These are phyloP conservation scores for Pangasius djambal DNA, from an alignment of 2,797 vertebrate genomes.

Conservation along the genomic window DNA sequence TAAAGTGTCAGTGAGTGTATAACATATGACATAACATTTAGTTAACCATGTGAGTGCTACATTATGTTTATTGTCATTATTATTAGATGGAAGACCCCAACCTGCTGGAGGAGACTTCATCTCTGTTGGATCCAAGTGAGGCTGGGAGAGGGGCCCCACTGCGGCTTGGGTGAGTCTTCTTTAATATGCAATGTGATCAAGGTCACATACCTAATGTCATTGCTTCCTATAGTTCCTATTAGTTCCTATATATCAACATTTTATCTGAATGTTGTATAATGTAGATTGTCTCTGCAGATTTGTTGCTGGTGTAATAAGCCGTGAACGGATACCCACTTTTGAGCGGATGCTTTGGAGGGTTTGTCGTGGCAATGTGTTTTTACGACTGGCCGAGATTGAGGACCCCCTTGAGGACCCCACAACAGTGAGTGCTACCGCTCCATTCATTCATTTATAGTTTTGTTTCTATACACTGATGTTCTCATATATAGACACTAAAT, in stretches of 20 bases:
- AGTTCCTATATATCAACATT: background rate
- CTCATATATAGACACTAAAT: background rate
- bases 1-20: background rate
- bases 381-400: constrained; percentile 95
- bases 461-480: background rate
- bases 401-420: constrained; percentile 94
- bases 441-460: background rate
- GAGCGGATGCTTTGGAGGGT: constrained; percentile 98
- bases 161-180: constrained; percentile 85
- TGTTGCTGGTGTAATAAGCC: constrained; percentile 94
- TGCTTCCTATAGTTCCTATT: background rate
- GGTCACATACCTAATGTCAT: background rate
- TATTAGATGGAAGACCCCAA: constrained; percentile 99
- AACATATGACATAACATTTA: background rate
- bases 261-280: background rate
- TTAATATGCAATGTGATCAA: background rate
- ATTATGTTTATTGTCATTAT: constrained; percentile 79
- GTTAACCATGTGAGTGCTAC: constrained; percentile 85
- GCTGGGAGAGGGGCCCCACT: constrained; percentile 91
- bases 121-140: constrained; percentile 93
- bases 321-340: constrained; percentile 93
- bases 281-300: constrained; percentile 75
- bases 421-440: constrained; percentile 76
- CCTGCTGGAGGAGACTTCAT: constrained; percentile 94
- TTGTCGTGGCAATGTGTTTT: constrained; percentile 95